phyloP scores from a whole-genome alignment of 2,888 invertebrate genomes.

The Drosophila rubida region DNA sequence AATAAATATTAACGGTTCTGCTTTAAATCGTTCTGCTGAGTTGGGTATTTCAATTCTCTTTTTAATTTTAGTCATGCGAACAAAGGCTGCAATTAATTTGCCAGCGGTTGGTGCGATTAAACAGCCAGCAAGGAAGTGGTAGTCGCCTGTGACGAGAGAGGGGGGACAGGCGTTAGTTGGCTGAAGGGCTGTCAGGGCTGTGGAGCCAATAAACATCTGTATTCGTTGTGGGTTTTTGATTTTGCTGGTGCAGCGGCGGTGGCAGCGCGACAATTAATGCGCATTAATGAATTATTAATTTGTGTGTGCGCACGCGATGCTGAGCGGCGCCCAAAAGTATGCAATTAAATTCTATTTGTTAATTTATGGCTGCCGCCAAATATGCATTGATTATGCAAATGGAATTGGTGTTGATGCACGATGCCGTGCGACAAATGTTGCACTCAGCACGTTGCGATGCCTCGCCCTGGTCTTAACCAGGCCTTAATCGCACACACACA shows the following conservation, averaged over 20 bases:
- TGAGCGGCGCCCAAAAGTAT: constrained; percentile 65
- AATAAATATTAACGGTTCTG: constrained; percentile 59
- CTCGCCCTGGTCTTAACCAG: constrained; percentile 38
- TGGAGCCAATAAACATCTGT: constrained; percentile 57
- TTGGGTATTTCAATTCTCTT: constrained; percentile 15
- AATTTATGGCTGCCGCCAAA: constrained; percentile 73
- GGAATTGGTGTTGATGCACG: constrained; percentile 57
- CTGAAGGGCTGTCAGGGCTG: constrained; percentile 12
- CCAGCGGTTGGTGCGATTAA: constrained; percentile 44
- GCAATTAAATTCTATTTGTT: constrained; percentile 81
- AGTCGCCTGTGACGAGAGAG: not conserved
- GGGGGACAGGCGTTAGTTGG: not conserved
- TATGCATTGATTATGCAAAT: constrained; percentile 80
- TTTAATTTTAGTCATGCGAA: constrained; percentile 30
- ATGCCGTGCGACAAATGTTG: constrained; percentile 14
- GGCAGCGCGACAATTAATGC: constrained; percentile 69
- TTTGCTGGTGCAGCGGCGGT: constrained; percentile 44
- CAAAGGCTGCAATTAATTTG: constrained; percentile 74
- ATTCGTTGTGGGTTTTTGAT: constrained; percentile 64
- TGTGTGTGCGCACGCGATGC: constrained; percentile 41
- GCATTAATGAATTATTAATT: constrained; percentile 80
- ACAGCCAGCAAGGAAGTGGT: not conserved
- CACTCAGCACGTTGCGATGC: constrained; percentile 23
- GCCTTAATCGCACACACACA: constrained; percentile 50
- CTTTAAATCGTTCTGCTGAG: constrained; percentile 44